phyloP scores from a whole-genome alignment of 2,797 vertebrate species.

The Hydrophis major region DNA sequence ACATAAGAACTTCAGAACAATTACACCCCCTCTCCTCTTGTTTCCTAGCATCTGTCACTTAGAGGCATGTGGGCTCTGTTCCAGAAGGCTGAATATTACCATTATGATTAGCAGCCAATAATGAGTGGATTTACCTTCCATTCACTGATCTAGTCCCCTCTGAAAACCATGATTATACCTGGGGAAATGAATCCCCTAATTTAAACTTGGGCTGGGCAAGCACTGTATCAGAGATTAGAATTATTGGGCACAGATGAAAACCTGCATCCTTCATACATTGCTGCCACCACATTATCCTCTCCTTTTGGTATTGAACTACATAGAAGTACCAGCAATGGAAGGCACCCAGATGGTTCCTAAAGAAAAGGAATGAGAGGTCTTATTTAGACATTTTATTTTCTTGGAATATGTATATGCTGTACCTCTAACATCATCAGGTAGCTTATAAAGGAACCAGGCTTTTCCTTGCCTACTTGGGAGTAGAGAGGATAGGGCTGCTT shows the following conservation, averaged over 20 bases:
- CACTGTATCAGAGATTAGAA: not conserved
- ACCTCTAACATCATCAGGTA: not conserved
- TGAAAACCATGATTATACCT: not conserved
- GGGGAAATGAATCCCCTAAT: not conserved
- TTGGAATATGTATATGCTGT: not conserved
- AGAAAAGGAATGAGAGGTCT: not conserved
- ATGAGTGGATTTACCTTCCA: not conserved
- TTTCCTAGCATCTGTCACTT: not conserved
- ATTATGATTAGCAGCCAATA: not conserved
- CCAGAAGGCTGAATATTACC: not conserved
- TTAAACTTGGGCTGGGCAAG: not conserved
- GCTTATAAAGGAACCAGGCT: not conserved
- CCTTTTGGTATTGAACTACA: not conserved
- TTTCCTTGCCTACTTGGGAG: not conserved
- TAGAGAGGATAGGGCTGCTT: not conserved
- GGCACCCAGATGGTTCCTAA: not conserved
- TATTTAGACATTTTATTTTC: not conserved
- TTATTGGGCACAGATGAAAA: not conserved
- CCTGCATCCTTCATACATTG: not conserved
- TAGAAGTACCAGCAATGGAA: not conserved
- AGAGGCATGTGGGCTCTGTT: not conserved
- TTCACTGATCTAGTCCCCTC: not conserved
- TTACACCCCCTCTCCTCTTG: not conserved
- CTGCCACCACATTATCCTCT: not conserved
- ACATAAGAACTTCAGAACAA: not conserved